A percentile compares a stretch with the other conserved stretches of the same genome.
These are phyloP conservation scores for Bufo bufo DNA, from an alignment of 2,113 vertebrate species.

Conservation along the genomic window DNA sequence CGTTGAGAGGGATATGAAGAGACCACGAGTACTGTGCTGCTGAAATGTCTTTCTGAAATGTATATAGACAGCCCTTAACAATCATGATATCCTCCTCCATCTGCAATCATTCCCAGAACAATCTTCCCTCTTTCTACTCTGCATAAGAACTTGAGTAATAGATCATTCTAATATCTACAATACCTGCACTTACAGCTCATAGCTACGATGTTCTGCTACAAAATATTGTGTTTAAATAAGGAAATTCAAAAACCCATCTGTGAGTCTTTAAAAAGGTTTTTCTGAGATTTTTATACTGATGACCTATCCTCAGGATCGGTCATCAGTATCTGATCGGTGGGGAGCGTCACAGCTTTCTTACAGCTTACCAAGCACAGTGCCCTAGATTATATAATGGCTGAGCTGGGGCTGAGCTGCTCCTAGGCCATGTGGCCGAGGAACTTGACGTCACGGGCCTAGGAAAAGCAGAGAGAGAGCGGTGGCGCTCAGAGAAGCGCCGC, in stretches of 20 bases:
- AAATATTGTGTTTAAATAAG: neutral
- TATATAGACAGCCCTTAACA: conserved; percentile 33
- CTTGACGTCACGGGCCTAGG: no score
- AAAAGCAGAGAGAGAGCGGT: no score
- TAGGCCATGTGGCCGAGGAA: no score
- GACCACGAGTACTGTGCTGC: conserved; percentile 15
- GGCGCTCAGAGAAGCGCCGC: no score
- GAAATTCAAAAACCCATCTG: neutral
- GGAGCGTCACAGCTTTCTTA: no score
- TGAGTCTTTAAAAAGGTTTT: neutral
- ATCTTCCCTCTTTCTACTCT: neutral
- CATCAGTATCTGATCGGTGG: no score
- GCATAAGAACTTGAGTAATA: conserved; percentile 4
- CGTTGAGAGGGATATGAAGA: conserved; percentile 34
- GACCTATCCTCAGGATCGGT: no score
- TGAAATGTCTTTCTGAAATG: conserved; percentile 34
- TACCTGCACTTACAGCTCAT: neutral
- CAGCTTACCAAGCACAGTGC: no score
- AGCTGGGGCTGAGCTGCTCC: no score
- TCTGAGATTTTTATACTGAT: no score
- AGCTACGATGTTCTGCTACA: neutral
- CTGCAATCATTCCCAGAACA: conserved; percentile 38
- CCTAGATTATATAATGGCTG: no score
- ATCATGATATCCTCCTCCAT: conserved; percentile 20
- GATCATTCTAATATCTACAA: neutral